Evolutionary conservation across 2,113 vertebrate genomes (phyloP).

Genomic region (Chionomys nivalis): DNA sequence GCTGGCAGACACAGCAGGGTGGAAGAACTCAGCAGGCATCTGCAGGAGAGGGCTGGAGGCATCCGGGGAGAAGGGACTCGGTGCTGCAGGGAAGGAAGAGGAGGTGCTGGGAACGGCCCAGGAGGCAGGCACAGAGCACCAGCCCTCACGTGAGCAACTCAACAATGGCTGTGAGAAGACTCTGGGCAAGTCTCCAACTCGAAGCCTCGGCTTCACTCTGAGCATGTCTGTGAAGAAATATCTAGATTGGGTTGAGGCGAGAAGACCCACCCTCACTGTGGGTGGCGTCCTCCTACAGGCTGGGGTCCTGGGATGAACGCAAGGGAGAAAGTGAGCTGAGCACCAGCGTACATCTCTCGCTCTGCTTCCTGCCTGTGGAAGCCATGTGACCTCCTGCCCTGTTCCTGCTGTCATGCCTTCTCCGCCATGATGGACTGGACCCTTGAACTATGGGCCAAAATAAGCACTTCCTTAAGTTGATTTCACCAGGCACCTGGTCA

Average conservation of each 20-base stretch:
- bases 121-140: too few species aligned
- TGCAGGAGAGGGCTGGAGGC: conserved; percentile 87
- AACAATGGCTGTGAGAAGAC: not conserved
- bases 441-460: not conserved
- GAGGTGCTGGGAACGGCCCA: not conserved
- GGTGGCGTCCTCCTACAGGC: not conserved
- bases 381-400: not conserved
- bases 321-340: not conserved
- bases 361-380: not conserved
- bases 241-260: not conserved
- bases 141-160: not conserved
- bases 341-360: too few species aligned
- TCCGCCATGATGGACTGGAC: not conserved
- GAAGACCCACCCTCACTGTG: not conserved
- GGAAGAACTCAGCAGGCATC: conserved; percentile 93
- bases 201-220: not conserved
- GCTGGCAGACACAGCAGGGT: conserved; percentile 88
- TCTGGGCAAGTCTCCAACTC: not conserved
- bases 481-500: not conserved
- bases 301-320: not conserved
- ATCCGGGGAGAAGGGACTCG: conserved; percentile 80
- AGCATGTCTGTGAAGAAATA: not conserved
- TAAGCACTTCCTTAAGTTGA: not conserved
- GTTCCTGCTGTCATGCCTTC: not conserved
- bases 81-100: not conserved